Percentiles rank a stretch among this genome's conserved stretches.
Evolutionary conservation across 2,888 invertebrate species (phyloP).

Genomic region (Sylvicola cinctus): DNA sequence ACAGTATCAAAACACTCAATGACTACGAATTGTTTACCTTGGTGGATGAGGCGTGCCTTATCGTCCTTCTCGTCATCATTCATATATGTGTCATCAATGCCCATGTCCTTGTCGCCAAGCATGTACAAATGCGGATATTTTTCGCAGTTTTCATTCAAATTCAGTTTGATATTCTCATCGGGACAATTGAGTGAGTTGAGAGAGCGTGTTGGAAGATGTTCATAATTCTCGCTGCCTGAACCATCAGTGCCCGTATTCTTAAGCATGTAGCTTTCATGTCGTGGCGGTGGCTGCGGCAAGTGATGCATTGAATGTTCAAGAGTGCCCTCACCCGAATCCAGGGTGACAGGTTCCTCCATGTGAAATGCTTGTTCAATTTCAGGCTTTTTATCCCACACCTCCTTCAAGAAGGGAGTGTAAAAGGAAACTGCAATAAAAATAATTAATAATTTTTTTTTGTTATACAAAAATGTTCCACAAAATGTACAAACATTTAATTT

Average conservation of each 20-base stretch:
- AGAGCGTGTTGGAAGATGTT: slow-evolving; percentile 33
- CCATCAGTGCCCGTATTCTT: slow-evolving; percentile 34
- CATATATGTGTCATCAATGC: slow-evolving; percentile 23
- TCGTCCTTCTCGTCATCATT: slow-evolving; percentile 24
- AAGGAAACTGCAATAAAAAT: slow-evolving; percentile 47
- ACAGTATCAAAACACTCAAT: neutral
- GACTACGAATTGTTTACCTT: slow-evolving; percentile 31
- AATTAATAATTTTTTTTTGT: too few relatives aligned
- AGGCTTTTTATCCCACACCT: slow-evolving; percentile 88
- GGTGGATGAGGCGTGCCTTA: slow-evolving; percentile 27
- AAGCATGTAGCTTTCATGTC: slow-evolving; percentile 60
- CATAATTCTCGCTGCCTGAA: slow-evolving; percentile 44
- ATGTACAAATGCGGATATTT: slow-evolving; percentile 41
- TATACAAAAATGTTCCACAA: too few relatives aligned
- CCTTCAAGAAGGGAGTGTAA: slow-evolving; percentile 89
- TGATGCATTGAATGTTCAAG: slow-evolving; percentile 47
- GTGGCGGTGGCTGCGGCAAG: slow-evolving; percentile 41
- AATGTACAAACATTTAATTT: slow-evolving; percentile 70
- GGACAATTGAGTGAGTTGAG: slow-evolving; percentile 31
- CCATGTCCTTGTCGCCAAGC: slow-evolving; percentile 31
- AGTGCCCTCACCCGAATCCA: slow-evolving; percentile 47
- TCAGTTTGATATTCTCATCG: slow-evolving; percentile 27
- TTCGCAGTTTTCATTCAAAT: slow-evolving; percentile 46
- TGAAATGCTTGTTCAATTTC: slow-evolving; percentile 87
- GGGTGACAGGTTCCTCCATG: slow-evolving; percentile 47